These are phyloP conservation scores for Threskiornis aethiopicus DNA, from an alignment of 2,797 vertebrate genomes.

Conservation along the genomic window DNA sequence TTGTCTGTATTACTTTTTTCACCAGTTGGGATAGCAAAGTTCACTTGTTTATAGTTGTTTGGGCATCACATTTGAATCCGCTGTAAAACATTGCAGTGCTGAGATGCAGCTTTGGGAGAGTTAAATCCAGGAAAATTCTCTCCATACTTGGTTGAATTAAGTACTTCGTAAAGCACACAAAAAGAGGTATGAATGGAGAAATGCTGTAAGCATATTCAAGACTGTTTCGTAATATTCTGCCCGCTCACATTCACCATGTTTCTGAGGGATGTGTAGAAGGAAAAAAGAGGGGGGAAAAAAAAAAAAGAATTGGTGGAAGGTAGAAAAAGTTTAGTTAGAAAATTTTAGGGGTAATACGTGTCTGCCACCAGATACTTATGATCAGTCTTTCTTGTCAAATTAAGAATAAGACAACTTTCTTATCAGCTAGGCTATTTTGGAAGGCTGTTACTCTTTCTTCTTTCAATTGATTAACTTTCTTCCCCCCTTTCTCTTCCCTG, in stretches of 20 bases:
- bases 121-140: neutral
- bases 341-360: neutral
- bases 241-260: neutral
- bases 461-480: neutral
- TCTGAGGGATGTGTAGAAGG: neutral
- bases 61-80: neutral
- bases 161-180: neutral
- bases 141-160: neutral
- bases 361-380: neutral
- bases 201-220: neutral
- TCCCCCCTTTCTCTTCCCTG: neutral
- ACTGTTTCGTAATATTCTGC: fast-evolving
- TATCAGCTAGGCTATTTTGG: neutral
- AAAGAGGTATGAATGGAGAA: neutral
- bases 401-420: neutral
- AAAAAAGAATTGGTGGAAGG: neutral
- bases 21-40: neutral
- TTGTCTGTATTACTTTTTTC: neutral
- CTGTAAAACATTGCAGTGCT: neutral
- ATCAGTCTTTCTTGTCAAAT: neutral
- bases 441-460: neutral
- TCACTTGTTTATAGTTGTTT: neutral
- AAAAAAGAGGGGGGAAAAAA: too few species aligned
- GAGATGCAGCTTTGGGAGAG: neutral
- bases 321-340: neutral